phyloP scores from a whole-genome alignment of 1,140 invertebrate genomes.

The Bilobella aurantiaca region DNA sequence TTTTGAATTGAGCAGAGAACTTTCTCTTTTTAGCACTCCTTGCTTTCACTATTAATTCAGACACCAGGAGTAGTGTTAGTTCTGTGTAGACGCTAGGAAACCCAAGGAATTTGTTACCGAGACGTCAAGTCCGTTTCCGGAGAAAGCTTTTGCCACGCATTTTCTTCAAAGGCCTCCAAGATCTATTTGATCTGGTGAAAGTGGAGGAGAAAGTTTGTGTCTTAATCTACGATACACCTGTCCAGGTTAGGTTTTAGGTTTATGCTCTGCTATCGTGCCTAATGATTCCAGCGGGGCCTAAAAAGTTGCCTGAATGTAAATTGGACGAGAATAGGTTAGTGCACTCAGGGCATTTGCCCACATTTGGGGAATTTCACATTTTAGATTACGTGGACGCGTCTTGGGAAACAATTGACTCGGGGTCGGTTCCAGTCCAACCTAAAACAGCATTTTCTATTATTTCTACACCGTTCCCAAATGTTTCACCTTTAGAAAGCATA shows the following conservation, averaged over 20 bases:
- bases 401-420: too few relatives aligned
- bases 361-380: not conserved
- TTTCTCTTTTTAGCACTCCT: too few relatives aligned
- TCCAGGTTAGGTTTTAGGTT: not conserved
- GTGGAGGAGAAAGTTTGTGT: not conserved
- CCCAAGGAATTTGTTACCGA: not conserved
- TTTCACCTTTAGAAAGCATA: constrained; percentile 3
- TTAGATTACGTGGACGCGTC: too few relatives aligned
- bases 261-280: not conserved
- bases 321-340: not conserved
- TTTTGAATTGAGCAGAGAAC: constrained; percentile 11
- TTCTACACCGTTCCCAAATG: too few relatives aligned
- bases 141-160: too few relatives aligned
- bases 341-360: not conserved
- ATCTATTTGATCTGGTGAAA: not conserved
- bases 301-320: not conserved
- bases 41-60: too few relatives aligned
- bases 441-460: too few relatives aligned
- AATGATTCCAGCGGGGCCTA: not conserved
- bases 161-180: too few relatives aligned
- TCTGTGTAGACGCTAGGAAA: too few relatives aligned
- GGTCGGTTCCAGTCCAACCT: too few relatives aligned
- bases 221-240: too few relatives aligned
- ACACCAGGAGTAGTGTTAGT: not conserved
- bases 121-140: not conserved